Evolutionary conservation across 1,140 invertebrate species (phyloP).

Genomic region (Anastrepha obliqua): DNA sequence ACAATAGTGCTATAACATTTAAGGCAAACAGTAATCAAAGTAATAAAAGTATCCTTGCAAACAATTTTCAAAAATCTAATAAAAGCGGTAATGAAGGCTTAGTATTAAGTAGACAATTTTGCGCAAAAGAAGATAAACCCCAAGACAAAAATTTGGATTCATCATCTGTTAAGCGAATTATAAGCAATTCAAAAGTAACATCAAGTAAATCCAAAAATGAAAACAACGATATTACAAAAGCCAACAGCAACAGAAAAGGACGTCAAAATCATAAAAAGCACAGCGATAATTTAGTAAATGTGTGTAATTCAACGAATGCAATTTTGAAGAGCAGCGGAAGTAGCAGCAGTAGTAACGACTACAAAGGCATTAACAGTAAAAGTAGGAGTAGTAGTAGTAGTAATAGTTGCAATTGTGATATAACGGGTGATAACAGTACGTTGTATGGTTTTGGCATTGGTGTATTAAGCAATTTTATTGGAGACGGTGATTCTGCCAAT

Average conservation of each 20-base stretch:
- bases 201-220: neutral
- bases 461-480: constrained; percentile 68
- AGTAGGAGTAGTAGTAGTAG: constrained; percentile 70
- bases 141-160: neutral
- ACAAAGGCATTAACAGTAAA: constrained; percentile 61
- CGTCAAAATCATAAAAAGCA: neutral
- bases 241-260: neutral
- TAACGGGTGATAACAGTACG: constrained; percentile 70
- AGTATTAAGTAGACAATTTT: neutral
- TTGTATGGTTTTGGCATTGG: constrained; percentile 69
- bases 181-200: neutral
- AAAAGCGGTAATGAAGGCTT: neutral
- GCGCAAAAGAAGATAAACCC: neutral
- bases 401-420: constrained; percentile 71
- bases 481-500: constrained; percentile 55
- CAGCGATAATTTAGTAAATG: neutral
- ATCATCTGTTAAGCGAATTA: neutral
- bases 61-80: neutral
- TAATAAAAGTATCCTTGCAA: neutral
- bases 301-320: neutral
- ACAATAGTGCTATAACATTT: neutral
- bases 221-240: neutral
- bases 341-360: constrained; percentile 44
- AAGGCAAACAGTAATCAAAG: neutral
- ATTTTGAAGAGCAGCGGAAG: neutral